These are phyloP conservation scores for Aphidoletes aphidimyza DNA, from an alignment of 2,888 invertebrate species.

Conservation along the genomic window DNA sequence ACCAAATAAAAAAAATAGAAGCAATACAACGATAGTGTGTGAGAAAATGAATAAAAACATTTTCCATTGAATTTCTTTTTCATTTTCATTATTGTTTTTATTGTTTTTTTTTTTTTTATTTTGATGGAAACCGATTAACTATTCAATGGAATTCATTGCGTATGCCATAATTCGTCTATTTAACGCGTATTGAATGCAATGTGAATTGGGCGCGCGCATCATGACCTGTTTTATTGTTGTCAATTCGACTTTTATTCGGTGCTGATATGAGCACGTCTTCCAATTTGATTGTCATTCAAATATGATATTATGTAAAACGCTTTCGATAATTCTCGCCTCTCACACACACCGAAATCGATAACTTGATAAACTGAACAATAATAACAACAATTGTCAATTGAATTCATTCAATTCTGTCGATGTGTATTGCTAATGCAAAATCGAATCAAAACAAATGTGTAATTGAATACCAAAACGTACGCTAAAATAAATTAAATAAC, in stretches of 20 bases:
- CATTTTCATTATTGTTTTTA: too few species aligned
- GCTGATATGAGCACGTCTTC: not conserved
- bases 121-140: too few species aligned
- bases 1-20: not conserved
- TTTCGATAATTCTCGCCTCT: not conserved
- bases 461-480: slow-evolving; percentile 32
- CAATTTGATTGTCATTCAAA: not conserved
- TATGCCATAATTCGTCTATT: too few species aligned
- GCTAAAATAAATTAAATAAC: slow-evolving; percentile 9
- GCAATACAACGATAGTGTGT: not conserved
- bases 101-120: too few species aligned
- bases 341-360: not conserved
- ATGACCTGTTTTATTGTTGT: not conserved
- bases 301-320: not conserved
- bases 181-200: too few species aligned
- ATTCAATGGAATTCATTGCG: not conserved
- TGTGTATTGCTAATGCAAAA: too few species aligned
- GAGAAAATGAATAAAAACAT: too few species aligned
- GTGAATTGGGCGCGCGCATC: not conserved
- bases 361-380: too few species aligned
- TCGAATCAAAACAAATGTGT: slow-evolving; percentile 12
- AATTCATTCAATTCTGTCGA: too few species aligned
- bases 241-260: not conserved
- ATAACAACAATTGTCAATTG: too few species aligned
- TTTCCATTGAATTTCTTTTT: not conserved